Evolutionary conservation across 2,888 invertebrate genomes (phyloP), one percentile per base, ranked within the genome.

Genomic region (Lamellibrachia columna): DNA sequence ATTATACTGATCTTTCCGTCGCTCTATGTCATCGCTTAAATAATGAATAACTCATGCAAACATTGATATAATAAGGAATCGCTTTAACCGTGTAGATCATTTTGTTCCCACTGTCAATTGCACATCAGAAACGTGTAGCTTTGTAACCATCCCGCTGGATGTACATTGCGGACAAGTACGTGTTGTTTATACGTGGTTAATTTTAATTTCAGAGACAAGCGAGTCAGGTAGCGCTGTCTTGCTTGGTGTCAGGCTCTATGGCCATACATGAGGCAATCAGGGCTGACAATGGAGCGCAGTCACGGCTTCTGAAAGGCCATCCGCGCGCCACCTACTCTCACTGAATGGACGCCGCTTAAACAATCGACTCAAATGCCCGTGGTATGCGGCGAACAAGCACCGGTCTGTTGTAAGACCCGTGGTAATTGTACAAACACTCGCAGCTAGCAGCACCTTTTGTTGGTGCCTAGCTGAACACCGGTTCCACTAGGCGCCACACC

Each of bases 351-450:
- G 22, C n/a, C 75, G 75, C 6, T 75, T 75, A 75, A 75, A 75
- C 75, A 75, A 75, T 75, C 75, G 75, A 75, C 75, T 75, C 75
- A 75, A 75, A 75, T 75, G n/a, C 75, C 75, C 75, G 22, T 22
- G 75, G n/a, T 75, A 75, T 75, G 75, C 75, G 22, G 75, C 75
- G 11, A 22, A 75, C 75, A 75, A 75, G 75, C 15, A 75, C 75
- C 75, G 22, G 75, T 75, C n/a, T 75, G 75, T 75, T 75, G 75
- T 75, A 75, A 75, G 75, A 75, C 75, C n/a, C 75, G 75, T 75
- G 75, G 75, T 75, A 75, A 75, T 22, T 75, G 75, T 22, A 75
- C 22, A 75, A 75, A 75, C 75, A 75, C 75, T 9, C 75, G 75
- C 75, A 75, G 75, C 75, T 15, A 75, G n/a, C 11, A n/a, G 75